Evolutionary conservation across 2,888 invertebrate species (phyloP).

Genomic region (Epinotia nisella): DNA sequence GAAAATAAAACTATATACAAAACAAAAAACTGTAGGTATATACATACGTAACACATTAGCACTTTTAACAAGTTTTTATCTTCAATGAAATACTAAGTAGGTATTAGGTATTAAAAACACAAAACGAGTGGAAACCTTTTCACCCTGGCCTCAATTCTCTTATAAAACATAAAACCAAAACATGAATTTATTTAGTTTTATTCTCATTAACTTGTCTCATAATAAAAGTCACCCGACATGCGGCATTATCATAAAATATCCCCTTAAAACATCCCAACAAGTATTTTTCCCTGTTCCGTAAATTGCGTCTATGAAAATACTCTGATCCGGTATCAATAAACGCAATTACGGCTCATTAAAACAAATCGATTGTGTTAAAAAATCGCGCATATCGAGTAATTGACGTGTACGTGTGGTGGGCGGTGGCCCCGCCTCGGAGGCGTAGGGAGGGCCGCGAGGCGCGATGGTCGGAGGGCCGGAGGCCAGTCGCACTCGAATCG

Average conservation of each 20-base stretch:
- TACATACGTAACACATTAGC: slow-evolving; percentile 10
- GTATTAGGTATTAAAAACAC: slow-evolving; percentile 15
- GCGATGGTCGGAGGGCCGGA: slow-evolving; percentile 69
- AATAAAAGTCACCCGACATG: slow-evolving; percentile 26
- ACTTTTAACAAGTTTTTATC: neutral
- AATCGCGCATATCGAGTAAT: slow-evolving; percentile 64
- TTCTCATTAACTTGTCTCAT: slow-evolving; percentile 35
- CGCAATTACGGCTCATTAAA: slow-evolving; percentile 77
- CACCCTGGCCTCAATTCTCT: slow-evolving; percentile 1
- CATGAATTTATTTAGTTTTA: slow-evolving; percentile 25
- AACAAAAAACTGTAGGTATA: neutral
- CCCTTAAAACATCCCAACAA: slow-evolving; percentile 22
- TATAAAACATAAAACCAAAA: slow-evolving; percentile 20
- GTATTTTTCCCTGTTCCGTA: slow-evolving; percentile 25
- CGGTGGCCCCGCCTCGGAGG: slow-evolving; percentile 71
- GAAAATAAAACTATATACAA: neutral
- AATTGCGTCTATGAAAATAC: slow-evolving; percentile 39
- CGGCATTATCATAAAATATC: slow-evolving; percentile 22
- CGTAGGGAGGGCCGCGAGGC: slow-evolving; percentile 76
- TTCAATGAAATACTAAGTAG: neutral
- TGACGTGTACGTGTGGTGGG: slow-evolving; percentile 61
- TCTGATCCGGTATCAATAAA: slow-evolving; percentile 68
- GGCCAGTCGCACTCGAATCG: slow-evolving; percentile 77
- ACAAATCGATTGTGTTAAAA: slow-evolving; percentile 70
- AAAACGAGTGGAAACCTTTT: neutral